phyloP scores from a whole-genome alignment of 2,888 invertebrate species.

The Callosobruchus maculatus region DNA sequence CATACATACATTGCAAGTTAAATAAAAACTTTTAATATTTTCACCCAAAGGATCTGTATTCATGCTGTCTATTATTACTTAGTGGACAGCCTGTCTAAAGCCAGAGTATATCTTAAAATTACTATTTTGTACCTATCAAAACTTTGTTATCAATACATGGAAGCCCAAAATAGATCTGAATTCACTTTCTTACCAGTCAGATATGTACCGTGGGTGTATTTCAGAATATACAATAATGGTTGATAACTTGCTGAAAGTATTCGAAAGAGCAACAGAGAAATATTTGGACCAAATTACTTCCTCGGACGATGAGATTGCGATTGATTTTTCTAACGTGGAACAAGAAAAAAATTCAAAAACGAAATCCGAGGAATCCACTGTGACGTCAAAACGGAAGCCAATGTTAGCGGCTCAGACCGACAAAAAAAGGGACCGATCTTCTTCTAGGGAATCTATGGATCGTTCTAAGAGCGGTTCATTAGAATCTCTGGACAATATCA shows the following conservation, averaged over 20 bases:
- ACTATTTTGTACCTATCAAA: too few relatives aligned
- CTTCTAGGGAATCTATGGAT: slow-evolving; percentile 32
- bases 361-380: slow-evolving; percentile 19
- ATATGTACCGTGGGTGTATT: slow-evolving; percentile 7
- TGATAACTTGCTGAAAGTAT: slow-evolving; percentile 75
- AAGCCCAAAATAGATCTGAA: neutral
- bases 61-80: too few relatives aligned
- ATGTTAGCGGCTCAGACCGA: slow-evolving; percentile 39
- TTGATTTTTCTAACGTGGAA: slow-evolving; percentile 56
- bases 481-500: slow-evolving; percentile 8
- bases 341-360: neutral
- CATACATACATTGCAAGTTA: too few relatives aligned
- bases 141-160: too few relatives aligned
- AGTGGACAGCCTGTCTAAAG: too few relatives aligned
- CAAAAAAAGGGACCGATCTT: slow-evolving; percentile 38
- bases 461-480: neutral
- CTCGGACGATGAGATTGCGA: slow-evolving; percentile 73
- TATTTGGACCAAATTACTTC: slow-evolving; percentile 78
- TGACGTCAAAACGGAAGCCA: slow-evolving; percentile 36
- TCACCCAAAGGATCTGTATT: too few relatives aligned
- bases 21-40: too few relatives aligned
- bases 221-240: slow-evolving; percentile 87
- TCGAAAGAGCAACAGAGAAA: slow-evolving; percentile 76
- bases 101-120: too few relatives aligned
- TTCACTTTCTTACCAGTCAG: neutral